Conservation (phyloP, 2,797 vertebrate genomes). For the Parambassis ranga region DNA sequence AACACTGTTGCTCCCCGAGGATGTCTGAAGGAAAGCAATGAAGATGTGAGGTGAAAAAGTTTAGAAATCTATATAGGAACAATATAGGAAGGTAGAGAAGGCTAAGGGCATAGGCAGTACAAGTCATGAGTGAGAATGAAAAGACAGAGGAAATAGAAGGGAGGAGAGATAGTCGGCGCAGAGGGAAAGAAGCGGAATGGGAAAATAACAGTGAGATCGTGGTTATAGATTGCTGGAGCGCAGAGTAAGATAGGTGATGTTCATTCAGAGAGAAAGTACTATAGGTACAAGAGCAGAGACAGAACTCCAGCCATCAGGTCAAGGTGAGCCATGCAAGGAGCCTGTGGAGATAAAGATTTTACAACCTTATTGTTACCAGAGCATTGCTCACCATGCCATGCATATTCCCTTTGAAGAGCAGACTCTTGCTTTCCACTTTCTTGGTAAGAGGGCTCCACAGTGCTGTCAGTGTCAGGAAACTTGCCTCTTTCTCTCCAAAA, state of each 20-base stretch:
- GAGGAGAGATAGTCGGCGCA: slow-evolving; percentile 25
- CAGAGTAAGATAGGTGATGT: slow-evolving; percentile 33
- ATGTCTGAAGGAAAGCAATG: slow-evolving; percentile 27
- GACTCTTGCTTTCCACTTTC: slow-evolving; percentile 39
- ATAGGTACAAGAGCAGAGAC: slow-evolving; percentile 49
- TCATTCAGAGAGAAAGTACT: slow-evolving; percentile 39
- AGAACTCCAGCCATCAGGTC: slow-evolving; percentile 65
- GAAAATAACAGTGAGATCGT: slow-evolving; percentile 37
- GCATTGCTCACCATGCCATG: slow-evolving; percentile 56
- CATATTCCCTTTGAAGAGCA: slow-evolving; percentile 76
- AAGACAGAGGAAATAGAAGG: slow-evolving; percentile 26
- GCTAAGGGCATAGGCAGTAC: background rate
- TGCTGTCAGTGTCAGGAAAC: slow-evolving; percentile 62
- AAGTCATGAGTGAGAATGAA: slow-evolving; percentile 30
- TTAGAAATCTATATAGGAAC: slow-evolving; percentile 39
- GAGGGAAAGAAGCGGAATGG: slow-evolving; percentile 29
- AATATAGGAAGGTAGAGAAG: slow-evolving; percentile 25
- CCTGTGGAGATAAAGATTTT: slow-evolving; percentile 75
- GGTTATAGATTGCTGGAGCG: slow-evolving; percentile 57
- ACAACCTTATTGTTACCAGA: slow-evolving; percentile 69
- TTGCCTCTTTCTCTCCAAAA: slow-evolving; percentile 46
- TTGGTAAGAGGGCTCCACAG: slow-evolving; percentile 48
- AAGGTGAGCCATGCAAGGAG: slow-evolving; percentile 63
- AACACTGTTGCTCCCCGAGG: slow-evolving; percentile 39
- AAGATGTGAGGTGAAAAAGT: slow-evolving; percentile 47